phyloP scores from a whole-genome alignment of 2,888 invertebrate genomes.

The Steinernema carpocapsae region DNA sequence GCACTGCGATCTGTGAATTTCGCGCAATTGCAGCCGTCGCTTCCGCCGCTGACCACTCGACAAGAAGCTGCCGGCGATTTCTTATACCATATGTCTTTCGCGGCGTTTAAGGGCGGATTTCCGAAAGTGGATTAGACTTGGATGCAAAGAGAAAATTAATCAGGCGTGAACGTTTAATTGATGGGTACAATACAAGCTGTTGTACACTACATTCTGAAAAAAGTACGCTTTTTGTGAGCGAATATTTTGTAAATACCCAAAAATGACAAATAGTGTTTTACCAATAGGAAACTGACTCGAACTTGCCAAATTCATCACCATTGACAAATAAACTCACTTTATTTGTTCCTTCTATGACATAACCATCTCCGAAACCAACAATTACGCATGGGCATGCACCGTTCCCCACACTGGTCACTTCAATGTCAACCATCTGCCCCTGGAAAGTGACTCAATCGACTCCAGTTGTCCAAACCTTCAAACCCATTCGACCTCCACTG shows the following conservation, averaged over 20 bases:
- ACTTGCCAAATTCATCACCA: background rate
- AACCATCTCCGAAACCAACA: slow-evolving; percentile 11
- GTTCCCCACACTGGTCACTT: background rate
- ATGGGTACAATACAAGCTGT: background rate
- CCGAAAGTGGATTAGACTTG: slow-evolving; percentile 3
- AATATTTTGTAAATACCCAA: background rate
- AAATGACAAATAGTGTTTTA: background rate
- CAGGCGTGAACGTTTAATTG: background rate
- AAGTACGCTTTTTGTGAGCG: too few species aligned
- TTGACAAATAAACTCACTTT: too few species aligned
- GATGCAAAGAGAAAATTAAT: background rate
- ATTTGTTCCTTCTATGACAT: background rate
- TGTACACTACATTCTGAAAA: background rate
- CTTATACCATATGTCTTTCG: background rate
- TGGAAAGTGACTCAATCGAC: background rate
- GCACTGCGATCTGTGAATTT: slow-evolving; percentile 28
- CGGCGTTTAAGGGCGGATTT: background rate
- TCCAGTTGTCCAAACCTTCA: background rate
- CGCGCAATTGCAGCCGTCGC: slow-evolving; percentile 30
- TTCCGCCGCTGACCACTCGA: background rate
- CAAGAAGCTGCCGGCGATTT: background rate
- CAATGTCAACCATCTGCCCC: slow-evolving; percentile 30
- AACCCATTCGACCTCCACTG: background rate
- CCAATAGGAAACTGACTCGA: background rate
- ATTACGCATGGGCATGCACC: slow-evolving; percentile 24